Conservation (phyloP, 2,113 vertebrate species). For the Seriola rivoliana region DNA sequence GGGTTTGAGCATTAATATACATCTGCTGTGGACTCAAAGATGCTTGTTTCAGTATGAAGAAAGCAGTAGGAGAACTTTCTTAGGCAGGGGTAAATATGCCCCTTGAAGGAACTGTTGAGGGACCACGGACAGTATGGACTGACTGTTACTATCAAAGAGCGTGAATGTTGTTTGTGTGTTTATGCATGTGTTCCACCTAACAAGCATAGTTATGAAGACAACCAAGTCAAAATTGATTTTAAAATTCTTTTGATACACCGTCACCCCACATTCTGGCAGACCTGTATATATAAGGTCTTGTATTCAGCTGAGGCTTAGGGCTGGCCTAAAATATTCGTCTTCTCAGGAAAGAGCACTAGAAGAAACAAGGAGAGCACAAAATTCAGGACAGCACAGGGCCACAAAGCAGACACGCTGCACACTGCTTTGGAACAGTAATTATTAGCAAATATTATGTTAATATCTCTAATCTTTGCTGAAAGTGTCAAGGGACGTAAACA, state of each 20-base stretch:
- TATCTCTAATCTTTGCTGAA: constrained; percentile 60
- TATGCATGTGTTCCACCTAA: constrained; percentile 67
- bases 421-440: constrained; percentile 63
- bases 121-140: constrained; percentile 78
- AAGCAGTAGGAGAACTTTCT: constrained; percentile 71
- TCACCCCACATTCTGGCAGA: constrained; percentile 34
- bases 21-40: constrained; percentile 90
- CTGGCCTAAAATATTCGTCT: constrained; percentile 56
- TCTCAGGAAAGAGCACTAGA: constrained; percentile 79
- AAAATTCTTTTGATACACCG: constrained; percentile 10
- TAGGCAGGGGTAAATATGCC: constrained; percentile 54
- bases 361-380: constrained; percentile 63
- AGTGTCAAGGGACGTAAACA: constrained; percentile 75
- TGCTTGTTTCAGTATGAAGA: constrained; percentile 79
- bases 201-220: constrained; percentile 55
- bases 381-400: constrained; percentile 76
- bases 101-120: constrained; percentile 79
- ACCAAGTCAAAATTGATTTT: constrained; percentile 9
- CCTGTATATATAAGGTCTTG: constrained; percentile 27
- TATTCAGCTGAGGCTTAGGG: constrained; percentile 38
- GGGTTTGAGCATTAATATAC: constrained; percentile 82
- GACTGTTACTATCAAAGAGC: constrained; percentile 79
- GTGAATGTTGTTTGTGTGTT: constrained; percentile 79
- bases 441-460: constrained; percentile 39
- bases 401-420: constrained; percentile 48